Evolutionary conservation across 2,888 invertebrate species (phyloP), one percentile per base, ranked within the genome.

Genomic region (Luperina testacea): DNA sequence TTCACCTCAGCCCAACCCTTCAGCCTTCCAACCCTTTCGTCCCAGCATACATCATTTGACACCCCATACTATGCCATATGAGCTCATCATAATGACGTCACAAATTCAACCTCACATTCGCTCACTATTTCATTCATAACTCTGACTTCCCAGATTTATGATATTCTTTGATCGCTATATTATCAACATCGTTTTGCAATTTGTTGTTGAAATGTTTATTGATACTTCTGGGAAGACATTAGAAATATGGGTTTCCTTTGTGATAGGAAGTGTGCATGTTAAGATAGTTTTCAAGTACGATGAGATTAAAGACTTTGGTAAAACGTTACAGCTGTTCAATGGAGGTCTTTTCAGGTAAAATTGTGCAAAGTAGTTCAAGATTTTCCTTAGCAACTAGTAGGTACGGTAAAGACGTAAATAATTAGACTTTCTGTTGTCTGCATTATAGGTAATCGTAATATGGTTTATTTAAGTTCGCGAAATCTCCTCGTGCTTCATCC

Each of bases 51-150:
- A 86, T 75, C 80, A 86, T 85, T 87, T 83, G 85, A 89, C 64
- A 72, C 77, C 87, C 86, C 87, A 79, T 88, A 73, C 76, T 75
- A 82, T 82, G 68, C 69, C 83, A 75, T 84, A 88, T 87, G 84
- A 87, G 83, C 75, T 87, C 87, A 87, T 82, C 81, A 86, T 77
- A 63, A 64, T 87, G 84, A 88, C 86, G 85, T 85, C 83, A 88
- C 82, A 83, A 86, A 90, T 90, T 90, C 86, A 90, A 83, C 85
- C 87, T 89, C 86, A 84, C 78, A 87, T 88, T 87, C 85, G 90
- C 90, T 71, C 72, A 80, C 81, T 75, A 77, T 82, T 89, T 86
- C 90, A 90, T 90, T 90, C 89, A 90, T 88, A 84, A 86, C 65
- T 81, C 77, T 81, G 85, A 78, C 59, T 73, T 70, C 42, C 48